Conservation (phyloP, 2,888 invertebrate genomes). For the Oligia fasciuncula region DNA sequence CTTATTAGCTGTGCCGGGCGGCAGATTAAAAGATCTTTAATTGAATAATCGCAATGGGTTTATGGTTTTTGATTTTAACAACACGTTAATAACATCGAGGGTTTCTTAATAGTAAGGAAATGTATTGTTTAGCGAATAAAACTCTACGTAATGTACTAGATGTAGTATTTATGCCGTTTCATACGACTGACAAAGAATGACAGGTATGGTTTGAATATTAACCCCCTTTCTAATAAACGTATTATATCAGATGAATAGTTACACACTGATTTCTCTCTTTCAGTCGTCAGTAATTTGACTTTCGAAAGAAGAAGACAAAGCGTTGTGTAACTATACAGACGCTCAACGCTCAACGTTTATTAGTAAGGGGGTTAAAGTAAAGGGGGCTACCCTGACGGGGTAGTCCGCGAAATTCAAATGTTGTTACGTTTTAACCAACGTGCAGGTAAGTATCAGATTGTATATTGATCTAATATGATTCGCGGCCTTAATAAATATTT, state of each 20-base stretch:
- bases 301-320: too few relatives aligned
- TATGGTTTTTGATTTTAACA: slow-evolving; percentile 28
- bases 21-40: slow-evolving; percentile 43
- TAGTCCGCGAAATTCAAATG: background rate
- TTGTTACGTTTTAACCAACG: background rate
- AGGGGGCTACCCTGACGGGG: too few relatives aligned
- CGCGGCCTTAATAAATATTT: too few relatives aligned
- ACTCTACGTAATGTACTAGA: background rate
- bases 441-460: too few relatives aligned
- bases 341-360: too few relatives aligned
- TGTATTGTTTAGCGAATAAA: background rate
- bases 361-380: too few relatives aligned
- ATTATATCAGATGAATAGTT: too few relatives aligned
- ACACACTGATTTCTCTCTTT: too few relatives aligned
- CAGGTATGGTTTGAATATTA: background rate
- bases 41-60: slow-evolving; percentile 27
- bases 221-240: too few relatives aligned
- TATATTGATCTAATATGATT: too few relatives aligned
- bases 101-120: background rate
- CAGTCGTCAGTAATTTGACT: too few relatives aligned
- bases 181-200: background rate
- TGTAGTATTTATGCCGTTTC: background rate
- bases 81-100: background rate
- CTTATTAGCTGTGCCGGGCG: slow-evolving; percentile 39
- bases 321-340: too few relatives aligned